phyloP scores from a whole-genome alignment of 1,140 invertebrate species.

The Drosophila parvula region DNA sequence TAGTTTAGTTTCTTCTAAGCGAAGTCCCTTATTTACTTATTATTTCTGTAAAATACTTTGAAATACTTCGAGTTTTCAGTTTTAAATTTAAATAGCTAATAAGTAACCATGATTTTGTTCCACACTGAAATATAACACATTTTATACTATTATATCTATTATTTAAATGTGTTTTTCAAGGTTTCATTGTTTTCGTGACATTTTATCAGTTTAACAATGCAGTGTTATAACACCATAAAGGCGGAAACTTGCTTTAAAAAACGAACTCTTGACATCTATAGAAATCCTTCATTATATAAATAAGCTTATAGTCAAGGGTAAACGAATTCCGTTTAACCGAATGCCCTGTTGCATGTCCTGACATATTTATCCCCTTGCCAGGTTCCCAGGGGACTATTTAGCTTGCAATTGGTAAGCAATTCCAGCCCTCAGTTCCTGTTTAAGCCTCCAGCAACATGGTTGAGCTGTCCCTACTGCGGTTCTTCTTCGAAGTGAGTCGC shows the following conservation, averaged over 20 bases:
- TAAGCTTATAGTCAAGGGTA: neutral
- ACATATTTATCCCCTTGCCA: neutral
- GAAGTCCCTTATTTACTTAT: neutral
- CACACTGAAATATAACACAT: neutral
- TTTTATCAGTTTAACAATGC: neutral
- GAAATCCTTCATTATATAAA: neutral
- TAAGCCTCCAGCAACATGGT: slow-evolving; percentile 14
- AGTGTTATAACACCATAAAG: neutral
- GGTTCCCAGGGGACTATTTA: slow-evolving; percentile 4
- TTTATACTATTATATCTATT: neutral
- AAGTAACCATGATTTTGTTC: neutral
- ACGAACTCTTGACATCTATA: neutral
- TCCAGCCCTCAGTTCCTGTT: slow-evolving; percentile 4
- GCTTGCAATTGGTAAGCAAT: too few relatives aligned
- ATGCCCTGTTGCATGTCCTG: slow-evolving; percentile 30
- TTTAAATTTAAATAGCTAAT: neutral
- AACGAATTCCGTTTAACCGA: neutral
- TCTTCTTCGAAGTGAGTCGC: slow-evolving; percentile 40
- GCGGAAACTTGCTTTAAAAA: too few relatives aligned
- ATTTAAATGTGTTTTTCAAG: neutral
- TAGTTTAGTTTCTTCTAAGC: neutral
- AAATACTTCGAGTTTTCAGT: neutral
- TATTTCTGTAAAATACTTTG: slow-evolving; percentile 5
- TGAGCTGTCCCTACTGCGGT: slow-evolving; percentile 10
- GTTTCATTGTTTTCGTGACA: neutral